A percentile compares a stretch with the other conserved stretches of the same genome.
These are phyloP conservation scores for Zophobas morio DNA, from an alignment of 1,140 invertebrate genomes.

Conservation along the genomic window DNA sequence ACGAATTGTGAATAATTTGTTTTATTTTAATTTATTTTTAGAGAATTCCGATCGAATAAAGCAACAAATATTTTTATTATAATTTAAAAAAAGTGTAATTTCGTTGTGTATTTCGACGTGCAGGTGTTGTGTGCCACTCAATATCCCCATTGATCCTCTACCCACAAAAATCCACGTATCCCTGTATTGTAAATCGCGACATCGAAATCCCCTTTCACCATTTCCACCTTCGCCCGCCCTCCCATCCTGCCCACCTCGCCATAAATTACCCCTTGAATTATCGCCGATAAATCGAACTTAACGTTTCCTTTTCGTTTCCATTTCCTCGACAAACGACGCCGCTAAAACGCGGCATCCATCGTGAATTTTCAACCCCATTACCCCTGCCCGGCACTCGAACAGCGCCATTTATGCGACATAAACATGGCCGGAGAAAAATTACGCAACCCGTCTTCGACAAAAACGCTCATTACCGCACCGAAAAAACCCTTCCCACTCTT, in stretches of 20 bases:
- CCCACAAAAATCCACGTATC: no score
- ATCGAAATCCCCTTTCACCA: no score
- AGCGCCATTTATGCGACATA: neutral
- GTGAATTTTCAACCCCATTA: constrained; percentile 6
- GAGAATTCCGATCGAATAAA: no score
- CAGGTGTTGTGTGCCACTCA: no score
- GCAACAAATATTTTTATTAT: no score
- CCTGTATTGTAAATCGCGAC: no score
- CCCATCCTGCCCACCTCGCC: neutral
- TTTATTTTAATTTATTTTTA: no score
- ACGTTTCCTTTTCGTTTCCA: constrained; percentile 4
- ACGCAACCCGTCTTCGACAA: neutral
- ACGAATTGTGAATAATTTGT: no score
- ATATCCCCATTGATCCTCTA: no score
- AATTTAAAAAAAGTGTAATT: no score
- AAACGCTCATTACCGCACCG: neutral
- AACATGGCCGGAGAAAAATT: constrained; percentile 6
- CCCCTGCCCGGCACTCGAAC: neutral
- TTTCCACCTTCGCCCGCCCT: neutral
- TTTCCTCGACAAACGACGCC: neutral
- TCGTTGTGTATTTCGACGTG: no score
- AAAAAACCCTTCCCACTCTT: neutral
- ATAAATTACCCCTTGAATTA: constrained; percentile 4
- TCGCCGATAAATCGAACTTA: neutral
- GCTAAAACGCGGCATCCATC: constrained; percentile 5